A percentile compares a stretch with the other conserved stretches of the same genome.
Evolutionary conservation across 2,113 vertebrate genomes (phyloP).

Genomic region (Sander vitreus): DNA sequence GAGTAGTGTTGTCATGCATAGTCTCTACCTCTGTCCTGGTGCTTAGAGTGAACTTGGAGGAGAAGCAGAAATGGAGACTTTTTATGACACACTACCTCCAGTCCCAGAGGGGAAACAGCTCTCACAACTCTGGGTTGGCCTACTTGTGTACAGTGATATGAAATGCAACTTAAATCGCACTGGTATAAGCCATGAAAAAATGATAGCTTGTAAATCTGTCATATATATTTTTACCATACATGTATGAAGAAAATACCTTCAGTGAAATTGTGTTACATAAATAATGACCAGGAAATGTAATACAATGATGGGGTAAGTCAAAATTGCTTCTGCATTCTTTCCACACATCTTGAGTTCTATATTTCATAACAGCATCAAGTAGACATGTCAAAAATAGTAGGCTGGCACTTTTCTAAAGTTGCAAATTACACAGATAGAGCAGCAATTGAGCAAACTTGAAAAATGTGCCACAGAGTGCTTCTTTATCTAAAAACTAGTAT

Average conservation of each 20-base stretch:
- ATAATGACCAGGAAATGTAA: not conserved
- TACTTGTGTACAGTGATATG: conserved; percentile 59
- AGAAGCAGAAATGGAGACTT: conserved; percentile 70
- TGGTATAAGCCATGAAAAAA: conserved; percentile 22
- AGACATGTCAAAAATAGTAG: conserved; percentile 18
- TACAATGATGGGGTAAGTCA: not conserved
- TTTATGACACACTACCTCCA: conserved; percentile 65
- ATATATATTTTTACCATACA: not conserved
- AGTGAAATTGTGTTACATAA: not conserved
- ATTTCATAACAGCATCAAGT: conserved; percentile 23
- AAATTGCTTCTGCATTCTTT: conserved; percentile 15
- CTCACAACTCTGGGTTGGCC: conserved; percentile 61
- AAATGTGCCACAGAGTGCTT: conserved; percentile 54
- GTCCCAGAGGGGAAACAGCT: conserved; percentile 67
- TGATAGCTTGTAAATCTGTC: not conserved
- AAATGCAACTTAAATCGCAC: conserved; percentile 51
- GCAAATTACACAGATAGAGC: conserved; percentile 53
- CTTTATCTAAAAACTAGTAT: conserved; percentile 67
- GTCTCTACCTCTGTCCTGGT: conserved; percentile 58
- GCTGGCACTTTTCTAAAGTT: conserved; percentile 26
- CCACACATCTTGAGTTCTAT: not conserved
- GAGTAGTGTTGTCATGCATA: conserved; percentile 62
- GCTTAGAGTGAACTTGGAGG: conserved; percentile 63
- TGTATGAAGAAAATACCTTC: conserved; percentile 6
- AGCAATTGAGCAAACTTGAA: conserved; percentile 54